phyloP scores from a whole-genome alignment of 1,140 invertebrate species.

The Atopsyche davidsoni region DNA sequence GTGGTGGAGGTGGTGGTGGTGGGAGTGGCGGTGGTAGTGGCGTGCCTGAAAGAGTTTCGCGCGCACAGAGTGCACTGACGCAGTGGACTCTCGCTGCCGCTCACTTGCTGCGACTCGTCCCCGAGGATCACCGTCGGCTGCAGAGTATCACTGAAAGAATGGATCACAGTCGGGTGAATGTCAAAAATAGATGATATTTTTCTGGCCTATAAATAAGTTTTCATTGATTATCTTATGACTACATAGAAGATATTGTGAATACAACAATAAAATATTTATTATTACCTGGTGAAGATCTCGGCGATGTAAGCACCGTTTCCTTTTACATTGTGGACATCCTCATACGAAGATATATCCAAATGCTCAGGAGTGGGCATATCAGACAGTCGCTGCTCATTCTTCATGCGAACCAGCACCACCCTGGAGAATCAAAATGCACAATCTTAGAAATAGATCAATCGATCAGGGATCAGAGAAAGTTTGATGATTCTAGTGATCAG shows the following conservation, averaged over 20 bases:
- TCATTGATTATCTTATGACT: too few relatives aligned
- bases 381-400: conserved; percentile 55
- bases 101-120: conserved; percentile 44
- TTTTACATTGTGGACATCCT: conserved; percentile 57
- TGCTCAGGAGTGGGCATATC: conserved; percentile 62
- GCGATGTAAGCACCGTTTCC: conserved; percentile 68
- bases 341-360: conserved; percentile 62
- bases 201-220: too few relatives aligned
- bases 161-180: neutral
- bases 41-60: conserved; percentile 27
- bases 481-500: neutral
- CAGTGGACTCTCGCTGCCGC: conserved; percentile 40
- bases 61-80: conserved; percentile 36
- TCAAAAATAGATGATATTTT: too few relatives aligned
- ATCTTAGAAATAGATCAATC: neutral
- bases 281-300: conserved; percentile 69
- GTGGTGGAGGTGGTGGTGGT: conserved; percentile 14
- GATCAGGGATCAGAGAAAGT: neutral
- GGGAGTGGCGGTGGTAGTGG: conserved; percentile 19
- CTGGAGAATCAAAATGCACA: conserved; percentile 35
- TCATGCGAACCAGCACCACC: conserved; percentile 68
- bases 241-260: too few relatives aligned
- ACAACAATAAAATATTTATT: neutral
- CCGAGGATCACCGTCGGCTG: conserved; percentile 60
- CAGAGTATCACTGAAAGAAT: conserved; percentile 44